Percentiles rank a stretch among this genome's conserved stretches.
These are phyloP conservation scores for Lanius collurio DNA, from an alignment of 2,113 vertebrate genomes.

Conservation along the genomic window DNA sequence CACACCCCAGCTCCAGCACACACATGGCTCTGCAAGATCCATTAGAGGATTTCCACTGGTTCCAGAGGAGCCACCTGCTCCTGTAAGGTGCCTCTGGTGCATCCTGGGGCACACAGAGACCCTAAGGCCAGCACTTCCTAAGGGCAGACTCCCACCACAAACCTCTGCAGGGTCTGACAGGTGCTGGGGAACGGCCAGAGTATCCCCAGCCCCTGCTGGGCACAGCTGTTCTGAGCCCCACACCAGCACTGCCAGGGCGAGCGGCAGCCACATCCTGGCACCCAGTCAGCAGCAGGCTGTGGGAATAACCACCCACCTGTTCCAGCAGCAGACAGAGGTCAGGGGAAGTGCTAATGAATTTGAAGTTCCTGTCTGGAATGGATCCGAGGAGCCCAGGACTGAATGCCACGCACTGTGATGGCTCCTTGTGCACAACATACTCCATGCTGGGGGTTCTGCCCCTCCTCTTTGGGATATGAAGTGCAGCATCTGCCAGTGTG, in stretches of 20 bases:
- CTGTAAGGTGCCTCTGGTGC: not conserved
- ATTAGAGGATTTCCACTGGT: not conserved
- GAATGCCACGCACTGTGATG: not conserved
- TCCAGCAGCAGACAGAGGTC: not conserved
- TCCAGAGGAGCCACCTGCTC: not conserved
- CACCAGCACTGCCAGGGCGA: accelerated
- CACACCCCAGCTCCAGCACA: not conserved
- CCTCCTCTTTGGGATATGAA: not conserved
- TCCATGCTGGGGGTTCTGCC: not conserved
- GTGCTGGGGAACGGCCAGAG: accelerated
- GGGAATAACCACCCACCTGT: not conserved
- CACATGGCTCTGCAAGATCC: not conserved
- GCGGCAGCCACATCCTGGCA: not conserved
- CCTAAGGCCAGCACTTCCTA: not conserved
- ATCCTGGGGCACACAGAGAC: not conserved
- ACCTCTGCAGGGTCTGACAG: not conserved
- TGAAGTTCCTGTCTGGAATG: not conserved
- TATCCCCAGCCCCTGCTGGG: accelerated
- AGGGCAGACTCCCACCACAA: not conserved
- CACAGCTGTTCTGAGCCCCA: not conserved
- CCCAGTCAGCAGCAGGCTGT: accelerated
- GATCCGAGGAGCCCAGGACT: not conserved
- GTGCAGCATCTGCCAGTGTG: not conserved
- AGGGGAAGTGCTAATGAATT: not conserved
- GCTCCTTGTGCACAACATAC: not conserved